Evolutionary conservation across 2,888 invertebrate genomes (phyloP), one percentile per base, ranked within the genome.

Genomic region (Aromia moschata): DNA sequence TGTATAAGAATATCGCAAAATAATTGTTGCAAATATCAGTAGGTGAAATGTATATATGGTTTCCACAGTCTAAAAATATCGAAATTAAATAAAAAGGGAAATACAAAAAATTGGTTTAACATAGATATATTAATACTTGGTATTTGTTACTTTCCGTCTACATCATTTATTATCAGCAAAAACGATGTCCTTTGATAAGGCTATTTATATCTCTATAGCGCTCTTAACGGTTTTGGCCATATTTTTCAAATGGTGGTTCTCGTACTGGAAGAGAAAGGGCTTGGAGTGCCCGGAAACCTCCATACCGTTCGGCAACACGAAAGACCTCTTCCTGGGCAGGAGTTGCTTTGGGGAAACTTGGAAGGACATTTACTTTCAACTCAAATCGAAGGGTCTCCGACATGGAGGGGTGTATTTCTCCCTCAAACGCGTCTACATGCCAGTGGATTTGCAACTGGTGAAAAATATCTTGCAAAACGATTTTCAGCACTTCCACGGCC

Each of bases 391-490:
- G 15, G 62, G 62, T 3, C 11, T 58, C 1, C 66, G 62, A 56
- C 60, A 70, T 46, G 67, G 60, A 4, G 72, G 73, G 1, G 57
- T 65, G 9, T 73, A 69, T 52, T 0, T 64, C 1, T 85, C 87
- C 60, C 78, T 82, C 2, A 38, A 18, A 12, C 69, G 71, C 11
- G 14, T 54, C 10, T 69, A 62, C 40, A 33, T 74, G 1, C 64
- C 68, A 5, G 49, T 69, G 4, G 70, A 70, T 53, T 47, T 65
- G 10, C 68, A 69, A 10, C 31, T 70, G 5, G 54, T 72, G 4
- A 74, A 74, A 53, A 79, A 81, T 44, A 78, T 88, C 14, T 69
- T 88, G 68, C 82, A 84, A 36, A 84, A 82, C 60, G 87, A 88
- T 67, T 88, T 86, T 60, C 15, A 16, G 1, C 44, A 56, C 20